Conservation (phyloP, 2,797 vertebrate species). For the Anas flavirostris region DNA sequence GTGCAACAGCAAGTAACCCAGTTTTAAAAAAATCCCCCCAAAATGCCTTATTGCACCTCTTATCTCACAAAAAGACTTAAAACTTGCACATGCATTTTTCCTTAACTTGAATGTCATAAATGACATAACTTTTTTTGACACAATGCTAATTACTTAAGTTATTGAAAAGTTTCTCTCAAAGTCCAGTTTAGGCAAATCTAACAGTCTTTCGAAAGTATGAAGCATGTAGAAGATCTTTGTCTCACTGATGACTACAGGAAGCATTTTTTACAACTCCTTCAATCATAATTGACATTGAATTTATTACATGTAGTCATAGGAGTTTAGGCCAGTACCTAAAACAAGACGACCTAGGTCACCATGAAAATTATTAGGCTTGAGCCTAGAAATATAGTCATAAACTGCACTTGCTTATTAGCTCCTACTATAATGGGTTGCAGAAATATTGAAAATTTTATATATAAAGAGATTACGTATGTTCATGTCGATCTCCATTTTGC, state of each 20-base stretch:
- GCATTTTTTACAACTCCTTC: not conserved
- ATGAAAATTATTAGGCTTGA: not conserved
- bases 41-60: rapidly evolving
- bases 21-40: not conserved
- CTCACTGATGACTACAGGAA: not conserved
- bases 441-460: not conserved
- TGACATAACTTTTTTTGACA: not conserved
- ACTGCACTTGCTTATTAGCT: not conserved
- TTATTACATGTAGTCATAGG: not conserved
- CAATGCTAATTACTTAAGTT: not conserved
- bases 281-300: not conserved
- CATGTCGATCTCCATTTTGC: not conserved
- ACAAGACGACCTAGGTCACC: not conserved
- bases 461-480: not conserved
- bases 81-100: no score
- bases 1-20: not conserved
- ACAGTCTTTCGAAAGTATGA: not conserved
- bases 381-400: rapidly evolving
- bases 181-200: not conserved
- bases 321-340: not conserved
- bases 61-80: not conserved
- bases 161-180: not conserved
- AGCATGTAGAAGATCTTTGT: not conserved
- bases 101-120: not conserved
- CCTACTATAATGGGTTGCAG: not conserved